Percentiles rank a stretch among this genome's conserved stretches.
Conservation (phyloP, 2,797 vertebrate species). For the Platalea minor region DNA sequence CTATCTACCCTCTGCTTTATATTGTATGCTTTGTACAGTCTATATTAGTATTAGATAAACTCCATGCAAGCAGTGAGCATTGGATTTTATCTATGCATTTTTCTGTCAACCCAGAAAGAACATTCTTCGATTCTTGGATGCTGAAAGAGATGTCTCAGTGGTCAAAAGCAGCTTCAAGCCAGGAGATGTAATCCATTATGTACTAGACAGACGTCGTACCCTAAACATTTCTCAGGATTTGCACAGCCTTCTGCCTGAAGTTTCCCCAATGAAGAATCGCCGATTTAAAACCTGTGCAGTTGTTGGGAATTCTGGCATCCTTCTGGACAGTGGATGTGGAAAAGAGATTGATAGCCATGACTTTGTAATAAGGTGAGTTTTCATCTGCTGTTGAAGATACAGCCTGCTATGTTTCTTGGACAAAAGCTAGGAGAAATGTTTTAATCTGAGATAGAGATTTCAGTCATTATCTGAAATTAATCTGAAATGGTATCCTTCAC, state of each 20-base stretch:
- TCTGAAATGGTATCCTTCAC: background rate
- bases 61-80: fast-evolving
- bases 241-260: constrained; percentile 85
- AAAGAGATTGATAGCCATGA: constrained; percentile 86
- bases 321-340: constrained; percentile 84
- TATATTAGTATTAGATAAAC: background rate
- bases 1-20: background rate
- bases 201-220: constrained; percentile 84
- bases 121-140: constrained; percentile 86
- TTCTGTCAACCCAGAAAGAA: constrained; percentile 78
- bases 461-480: background rate
- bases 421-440: constrained; percentile 19
- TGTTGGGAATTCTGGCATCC: constrained; percentile 89
- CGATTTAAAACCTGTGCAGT: constrained; percentile 86
- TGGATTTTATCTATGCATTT: background rate
- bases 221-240: constrained; percentile 84
- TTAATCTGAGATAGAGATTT: background rate
- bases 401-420: background rate
- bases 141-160: constrained; percentile 86
- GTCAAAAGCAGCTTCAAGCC: constrained; percentile 88
- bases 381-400: background rate
- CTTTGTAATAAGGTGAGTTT: constrained; percentile 86
- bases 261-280: constrained; percentile 87
- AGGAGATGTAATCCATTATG: constrained; percentile 86
- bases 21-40: background rate